Conservation (phyloP, 2,797 vertebrate genomes). For the Sorex maritimensis region DNA sequence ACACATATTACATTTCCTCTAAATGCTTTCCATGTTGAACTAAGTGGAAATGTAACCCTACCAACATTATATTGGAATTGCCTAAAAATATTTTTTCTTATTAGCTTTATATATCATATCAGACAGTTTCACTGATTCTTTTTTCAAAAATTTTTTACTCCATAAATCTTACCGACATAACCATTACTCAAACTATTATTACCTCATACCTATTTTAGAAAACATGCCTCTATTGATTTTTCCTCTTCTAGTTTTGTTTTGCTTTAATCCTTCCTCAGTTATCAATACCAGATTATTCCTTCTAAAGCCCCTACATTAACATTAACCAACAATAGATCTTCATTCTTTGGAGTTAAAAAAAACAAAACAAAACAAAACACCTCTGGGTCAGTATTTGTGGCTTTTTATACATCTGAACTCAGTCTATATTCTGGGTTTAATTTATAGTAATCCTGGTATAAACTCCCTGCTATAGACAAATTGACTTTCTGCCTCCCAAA, state of each 20-base stretch:
- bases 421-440: background rate
- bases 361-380: conserved; percentile 23
- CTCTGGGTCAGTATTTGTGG: background rate
- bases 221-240: conserved; percentile 55
- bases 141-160: background rate
- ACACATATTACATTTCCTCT: conserved; percentile 28
- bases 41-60: conserved; percentile 30
- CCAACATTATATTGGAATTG: background rate
- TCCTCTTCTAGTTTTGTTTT: background rate
- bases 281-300: conserved; percentile 15
- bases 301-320: conserved; percentile 50
- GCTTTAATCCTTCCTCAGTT: conserved; percentile 23
- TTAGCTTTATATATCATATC: background rate
- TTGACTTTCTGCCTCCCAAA: conserved; percentile 29
- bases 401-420: background rate
- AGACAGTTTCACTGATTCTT: background rate
- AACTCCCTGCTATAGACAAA: background rate
- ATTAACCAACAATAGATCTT: background rate
- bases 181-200: conserved; percentile 20
- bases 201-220: conserved; percentile 63
- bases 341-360: background rate
- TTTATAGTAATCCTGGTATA: conserved; percentile 1
- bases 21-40: background rate
- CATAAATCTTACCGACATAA: conserved; percentile 36
- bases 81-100: background rate